phyloP scores from a whole-genome alignment of 2,888 invertebrate genomes.

The Platynereis dumerilii region DNA sequence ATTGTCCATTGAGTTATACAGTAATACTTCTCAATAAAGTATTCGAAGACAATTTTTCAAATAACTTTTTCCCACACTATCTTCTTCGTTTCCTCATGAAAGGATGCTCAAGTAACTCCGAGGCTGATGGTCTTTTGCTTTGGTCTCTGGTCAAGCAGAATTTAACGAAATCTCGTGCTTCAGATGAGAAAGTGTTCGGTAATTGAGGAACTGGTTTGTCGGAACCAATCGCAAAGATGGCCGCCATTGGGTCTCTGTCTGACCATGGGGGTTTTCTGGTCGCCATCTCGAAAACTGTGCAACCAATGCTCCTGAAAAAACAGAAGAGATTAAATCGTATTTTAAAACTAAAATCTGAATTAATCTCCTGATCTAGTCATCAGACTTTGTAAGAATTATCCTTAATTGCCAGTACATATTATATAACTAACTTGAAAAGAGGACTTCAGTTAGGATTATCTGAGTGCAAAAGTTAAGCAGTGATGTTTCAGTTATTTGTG shows the following conservation, averaged over 20 bases:
- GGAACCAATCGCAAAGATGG: constrained; percentile 63
- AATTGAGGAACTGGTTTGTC: constrained; percentile 52
- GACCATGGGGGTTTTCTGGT: constrained; percentile 63
- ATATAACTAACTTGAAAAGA: too few relatives aligned
- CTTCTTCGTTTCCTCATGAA: constrained; percentile 39
- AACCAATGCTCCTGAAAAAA: constrained; percentile 59
- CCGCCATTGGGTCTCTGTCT: constrained; percentile 62
- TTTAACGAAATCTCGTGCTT: constrained; percentile 58
- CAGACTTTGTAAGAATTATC: too few relatives aligned
- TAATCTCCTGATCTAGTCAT: too few relatives aligned
- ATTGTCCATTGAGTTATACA: too few relatives aligned
- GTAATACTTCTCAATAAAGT: too few relatives aligned
- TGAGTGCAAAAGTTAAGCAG: too few relatives aligned
- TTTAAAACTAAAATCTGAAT: too few relatives aligned
- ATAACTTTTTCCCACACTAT: constrained; percentile 1
- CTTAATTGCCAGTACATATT: too few relatives aligned
- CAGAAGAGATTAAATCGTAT: too few relatives aligned
- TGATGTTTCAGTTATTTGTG: too few relatives aligned
- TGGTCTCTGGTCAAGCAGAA: constrained; percentile 58
- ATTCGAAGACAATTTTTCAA: too few relatives aligned
- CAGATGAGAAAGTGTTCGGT: constrained; percentile 50
- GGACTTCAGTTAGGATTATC: too few relatives aligned
- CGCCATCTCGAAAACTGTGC: constrained; percentile 64
- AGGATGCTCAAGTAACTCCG: constrained; percentile 48
- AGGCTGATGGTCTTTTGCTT: constrained; percentile 47